phyloP scores from a whole-genome alignment of 2,888 invertebrate genomes.

The Elmis aenea region DNA sequence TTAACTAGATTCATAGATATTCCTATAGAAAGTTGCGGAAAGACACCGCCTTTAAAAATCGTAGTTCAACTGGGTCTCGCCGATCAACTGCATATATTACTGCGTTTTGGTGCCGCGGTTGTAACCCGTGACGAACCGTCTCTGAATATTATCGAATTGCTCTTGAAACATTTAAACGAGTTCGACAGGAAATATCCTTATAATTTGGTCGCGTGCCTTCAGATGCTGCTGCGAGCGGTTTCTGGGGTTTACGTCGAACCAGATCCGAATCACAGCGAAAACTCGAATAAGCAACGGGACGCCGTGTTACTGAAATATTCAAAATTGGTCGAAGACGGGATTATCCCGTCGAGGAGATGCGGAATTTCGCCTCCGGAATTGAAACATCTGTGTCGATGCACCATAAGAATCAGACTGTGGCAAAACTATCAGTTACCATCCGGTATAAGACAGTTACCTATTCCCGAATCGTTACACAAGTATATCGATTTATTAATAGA shows the following conservation, averaged over 20 bases:
- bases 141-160: conserved; percentile 60
- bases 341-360: conserved; percentile 58
- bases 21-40: conserved; percentile 76
- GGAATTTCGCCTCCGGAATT: conserved; percentile 63
- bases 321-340: conserved; percentile 53
- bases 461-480: conserved; percentile 61
- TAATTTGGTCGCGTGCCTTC: conserved; percentile 65
- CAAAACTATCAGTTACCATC: conserved; percentile 67
- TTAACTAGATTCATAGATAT: conserved; percentile 66
- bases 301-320: conserved; percentile 40
- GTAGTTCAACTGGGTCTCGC: conserved; percentile 70
- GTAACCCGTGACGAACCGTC: conserved; percentile 55
- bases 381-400: conserved; percentile 71
- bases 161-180: conserved; percentile 41
- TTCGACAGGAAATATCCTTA: conserved; percentile 59
- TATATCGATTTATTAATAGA: conserved; percentile 73
- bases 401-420: conserved; percentile 61
- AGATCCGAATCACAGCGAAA: conserved; percentile 18
- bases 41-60: conserved; percentile 66
- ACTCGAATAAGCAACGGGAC: conserved; percentile 22
- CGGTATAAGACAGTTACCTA: conserved; percentile 63
- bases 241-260: conserved; percentile 54
- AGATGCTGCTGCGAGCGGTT: conserved; percentile 61
- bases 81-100: conserved; percentile 68
- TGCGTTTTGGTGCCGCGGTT: conserved; percentile 65